Evolutionary conservation across 2,888 invertebrate species (phyloP).

Genomic region (Chymomyza procnemis): DNA sequence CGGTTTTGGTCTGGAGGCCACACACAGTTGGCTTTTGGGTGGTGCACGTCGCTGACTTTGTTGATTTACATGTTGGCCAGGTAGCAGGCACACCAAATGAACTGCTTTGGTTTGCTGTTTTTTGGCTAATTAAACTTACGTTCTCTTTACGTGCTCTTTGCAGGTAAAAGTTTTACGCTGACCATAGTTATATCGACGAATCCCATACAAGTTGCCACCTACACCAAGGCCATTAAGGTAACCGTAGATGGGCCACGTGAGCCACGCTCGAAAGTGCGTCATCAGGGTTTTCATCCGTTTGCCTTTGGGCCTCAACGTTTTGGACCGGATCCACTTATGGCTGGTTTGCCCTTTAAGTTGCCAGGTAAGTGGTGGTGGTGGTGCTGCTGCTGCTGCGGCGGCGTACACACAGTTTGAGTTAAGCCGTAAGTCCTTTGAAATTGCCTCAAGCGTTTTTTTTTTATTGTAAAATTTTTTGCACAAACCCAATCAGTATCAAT

Average conservation of each 20-base stretch:
- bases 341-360: constrained; percentile 89
- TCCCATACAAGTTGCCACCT: constrained; percentile 97
- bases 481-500: constrained; percentile 41
- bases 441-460: constrained; percentile 42
- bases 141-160: constrained; percentile 59
- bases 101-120: not conserved
- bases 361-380: constrained; percentile 87
- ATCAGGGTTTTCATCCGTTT: constrained; percentile 92
- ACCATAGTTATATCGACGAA: constrained; percentile 96
- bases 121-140: constrained; percentile 2
- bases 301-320: constrained; percentile 91
- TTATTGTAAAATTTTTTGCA: constrained; percentile 35
- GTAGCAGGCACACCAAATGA: not conserved
- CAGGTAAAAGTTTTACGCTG: constrained; percentile 98
- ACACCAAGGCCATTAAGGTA: constrained; percentile 98
- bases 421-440: constrained; percentile 31
- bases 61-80: constrained; percentile 1
- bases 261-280: constrained; percentile 94
- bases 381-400: too few relatives aligned
- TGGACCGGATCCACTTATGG: constrained; percentile 88
- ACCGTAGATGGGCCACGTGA: constrained; percentile 99
- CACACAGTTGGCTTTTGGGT: too few relatives aligned
- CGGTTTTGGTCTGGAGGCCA: not conserved
- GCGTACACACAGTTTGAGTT: constrained; percentile 1
- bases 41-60: not conserved